Evolutionary conservation across 2,113 vertebrate species (phyloP), one percentile per base, ranked within the genome.

Genomic region (Callopanchax toddi): DNA sequence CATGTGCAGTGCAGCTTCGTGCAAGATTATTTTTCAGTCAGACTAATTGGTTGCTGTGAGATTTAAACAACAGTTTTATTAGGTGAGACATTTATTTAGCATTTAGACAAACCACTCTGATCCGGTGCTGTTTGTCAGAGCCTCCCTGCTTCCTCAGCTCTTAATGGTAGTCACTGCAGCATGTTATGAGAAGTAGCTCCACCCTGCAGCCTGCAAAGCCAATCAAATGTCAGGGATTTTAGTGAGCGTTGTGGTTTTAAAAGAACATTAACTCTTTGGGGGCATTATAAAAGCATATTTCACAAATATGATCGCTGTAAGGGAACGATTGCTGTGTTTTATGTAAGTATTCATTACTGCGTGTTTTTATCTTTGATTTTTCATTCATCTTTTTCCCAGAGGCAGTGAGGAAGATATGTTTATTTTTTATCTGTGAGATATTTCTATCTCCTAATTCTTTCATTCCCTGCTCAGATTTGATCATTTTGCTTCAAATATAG

Each of bases 81-180:
- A 6, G 67, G 23, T 36, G 25, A 37, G 13, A 21, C 11, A 63
- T 70, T 61, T 40, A 59, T 71, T 77, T 74, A 48, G n/a, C 39
- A 67, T 74, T 69, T 40, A 63, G 56, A 61, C 46, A 60, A 67
- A 74, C 42, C 64, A 52, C 32, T 77, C 49, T 79, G 74, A 49
- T 82, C 56, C 59, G 66, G 37, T 22, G 59, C 60, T 69, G 70
- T 80, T 85, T 74, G 77, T 77, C 64, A 65, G 76, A 70, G 72
- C 57, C 74, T 81, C 49, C 59, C 71, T 79, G 81, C 84, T 79
- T 78, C 79, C 78, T 83, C 71, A 64, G 74, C 76, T 80, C 67
- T 81, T 82, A 74, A 82, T 79, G 80, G 70, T 71, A 77, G 82
- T 72, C 82, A 89, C 87, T 89, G 89, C 88, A 89, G 82, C 82